Evolutionary conservation across 2,888 invertebrate genomes (phyloP).

Genomic region (Rhagophthalmus giganteus): DNA sequence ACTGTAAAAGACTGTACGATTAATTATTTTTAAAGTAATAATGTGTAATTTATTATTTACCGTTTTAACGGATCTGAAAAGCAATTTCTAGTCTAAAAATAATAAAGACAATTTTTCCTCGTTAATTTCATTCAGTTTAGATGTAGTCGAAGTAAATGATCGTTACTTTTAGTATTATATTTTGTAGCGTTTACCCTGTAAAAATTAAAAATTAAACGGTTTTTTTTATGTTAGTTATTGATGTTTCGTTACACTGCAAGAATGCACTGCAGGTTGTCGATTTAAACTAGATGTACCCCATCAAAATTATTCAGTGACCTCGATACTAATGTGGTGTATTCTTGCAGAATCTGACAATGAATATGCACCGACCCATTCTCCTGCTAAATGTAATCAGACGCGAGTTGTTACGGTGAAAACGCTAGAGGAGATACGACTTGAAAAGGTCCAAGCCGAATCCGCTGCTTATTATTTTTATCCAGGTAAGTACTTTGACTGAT

Average conservation of each 20-base stretch:
- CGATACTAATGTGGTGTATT: conserved; percentile 58
- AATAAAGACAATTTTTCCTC: conserved; percentile 9
- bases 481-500: conserved; percentile 39
- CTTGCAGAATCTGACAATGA: conserved; percentile 81
- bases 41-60: conserved; percentile 1
- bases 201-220: conserved; percentile 16
- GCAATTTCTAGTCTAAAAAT: conserved; percentile 19
- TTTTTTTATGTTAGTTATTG: conserved; percentile 23
- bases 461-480: conserved; percentile 73
- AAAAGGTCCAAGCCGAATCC: conserved; percentile 71
- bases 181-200: conserved; percentile 28
- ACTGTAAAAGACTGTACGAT: conserved; percentile 25
- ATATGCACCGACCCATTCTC: conserved; percentile 67
- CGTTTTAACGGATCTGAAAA: conserved; percentile 4
- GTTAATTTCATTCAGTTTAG: conserved; percentile 1
- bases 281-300: conserved; percentile 13
- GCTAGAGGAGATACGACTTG: conserved; percentile 69
- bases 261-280: conserved; percentile 45
- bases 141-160: conserved; percentile 17
- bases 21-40: conserved; percentile 14
- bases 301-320: conserved; percentile 8
- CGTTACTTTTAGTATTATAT: conserved; percentile 20
- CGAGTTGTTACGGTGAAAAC: conserved; percentile 61
- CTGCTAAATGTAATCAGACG: conserved; percentile 58
- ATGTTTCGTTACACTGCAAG: conserved; percentile 52